These are phyloP conservation scores for Campylomormyrus tamandua DNA, from an alignment of 2,113 vertebrate genomes.

Conservation along the genomic window DNA sequence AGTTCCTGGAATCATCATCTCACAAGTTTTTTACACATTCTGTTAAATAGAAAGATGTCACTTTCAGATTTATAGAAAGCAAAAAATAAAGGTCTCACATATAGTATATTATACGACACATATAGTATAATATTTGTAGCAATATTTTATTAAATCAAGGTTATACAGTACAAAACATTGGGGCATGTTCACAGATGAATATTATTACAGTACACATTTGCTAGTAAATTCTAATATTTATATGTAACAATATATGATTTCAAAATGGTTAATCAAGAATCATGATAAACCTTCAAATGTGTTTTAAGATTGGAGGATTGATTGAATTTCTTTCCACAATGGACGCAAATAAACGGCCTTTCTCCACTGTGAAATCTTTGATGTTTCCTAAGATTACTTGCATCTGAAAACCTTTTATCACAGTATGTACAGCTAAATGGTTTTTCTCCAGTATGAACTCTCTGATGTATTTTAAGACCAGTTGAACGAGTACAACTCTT, in stretches of 20 bases:
- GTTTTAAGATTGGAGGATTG: slow-evolving; percentile 16
- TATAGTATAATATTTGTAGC: neutral
- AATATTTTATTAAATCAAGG: neutral
- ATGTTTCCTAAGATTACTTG: slow-evolving; percentile 39
- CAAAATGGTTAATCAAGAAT: neutral
- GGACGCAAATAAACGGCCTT: slow-evolving; percentile 38
- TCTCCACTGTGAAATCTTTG: slow-evolving; percentile 41
- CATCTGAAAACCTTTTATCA: slow-evolving; percentile 38
- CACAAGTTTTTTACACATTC: neutral
- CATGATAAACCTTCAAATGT: slow-evolving; percentile 21
- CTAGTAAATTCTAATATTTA: neutral
- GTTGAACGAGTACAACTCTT: slow-evolving; percentile 33
- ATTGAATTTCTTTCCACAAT: slow-evolving; percentile 29
- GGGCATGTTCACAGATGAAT: neutral
- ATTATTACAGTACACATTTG: neutral
- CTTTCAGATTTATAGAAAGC: neutral
- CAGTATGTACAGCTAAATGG: slow-evolving; percentile 37
- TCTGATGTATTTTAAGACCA: slow-evolving; percentile 36
- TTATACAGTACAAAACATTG: neutral
- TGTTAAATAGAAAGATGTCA: neutral
- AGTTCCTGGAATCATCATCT: neutral
- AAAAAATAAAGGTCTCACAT: neutral
- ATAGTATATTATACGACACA: neutral
- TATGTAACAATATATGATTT: neutral
- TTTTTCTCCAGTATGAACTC: slow-evolving; percentile 37